These are phyloP conservation scores for Hormaphis cornu DNA, from an alignment of 1,140 invertebrate genomes.

Conservation along the genomic window DNA sequence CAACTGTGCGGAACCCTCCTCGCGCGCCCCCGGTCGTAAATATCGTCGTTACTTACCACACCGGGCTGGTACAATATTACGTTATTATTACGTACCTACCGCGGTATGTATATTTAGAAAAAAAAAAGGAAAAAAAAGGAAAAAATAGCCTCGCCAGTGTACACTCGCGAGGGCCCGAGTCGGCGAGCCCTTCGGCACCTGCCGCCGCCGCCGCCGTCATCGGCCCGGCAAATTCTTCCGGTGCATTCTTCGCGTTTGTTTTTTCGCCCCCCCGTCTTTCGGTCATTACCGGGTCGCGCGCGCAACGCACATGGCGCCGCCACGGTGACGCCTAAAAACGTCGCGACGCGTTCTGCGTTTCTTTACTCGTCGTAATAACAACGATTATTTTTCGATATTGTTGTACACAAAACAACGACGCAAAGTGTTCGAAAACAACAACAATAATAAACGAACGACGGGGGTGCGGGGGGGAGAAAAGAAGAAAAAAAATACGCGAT, in stretches of 20 bases:
- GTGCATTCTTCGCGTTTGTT: not conserved
- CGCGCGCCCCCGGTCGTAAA: not conserved
- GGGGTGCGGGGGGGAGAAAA: no score
- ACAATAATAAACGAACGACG: no score
- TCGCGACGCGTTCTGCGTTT: not conserved
- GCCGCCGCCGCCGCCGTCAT: not conserved
- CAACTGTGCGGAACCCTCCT: conserved; percentile 31
- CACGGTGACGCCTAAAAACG: not conserved
- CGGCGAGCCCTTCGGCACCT: conserved; percentile 10
- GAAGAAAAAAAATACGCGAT: not conserved
- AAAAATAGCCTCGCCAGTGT: no score
- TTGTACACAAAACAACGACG: no score
- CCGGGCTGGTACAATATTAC: no score
- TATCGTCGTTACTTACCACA: no score
- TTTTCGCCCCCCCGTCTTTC: not conserved
- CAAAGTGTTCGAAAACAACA: no score
- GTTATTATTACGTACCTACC: not conserved
- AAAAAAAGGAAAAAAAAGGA: no score
- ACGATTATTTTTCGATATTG: no score
- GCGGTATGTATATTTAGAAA: not conserved
- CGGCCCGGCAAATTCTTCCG: conserved; percentile 29
- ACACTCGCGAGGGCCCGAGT: not conserved
- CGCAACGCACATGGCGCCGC: conserved; percentile 7
- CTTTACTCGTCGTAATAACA: no score
- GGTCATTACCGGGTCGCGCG: conserved; percentile 4